Evolutionary conservation across 2,888 invertebrate species (phyloP), one percentile per base, ranked within the genome.

Genomic region (Polia nebulosa): DNA sequence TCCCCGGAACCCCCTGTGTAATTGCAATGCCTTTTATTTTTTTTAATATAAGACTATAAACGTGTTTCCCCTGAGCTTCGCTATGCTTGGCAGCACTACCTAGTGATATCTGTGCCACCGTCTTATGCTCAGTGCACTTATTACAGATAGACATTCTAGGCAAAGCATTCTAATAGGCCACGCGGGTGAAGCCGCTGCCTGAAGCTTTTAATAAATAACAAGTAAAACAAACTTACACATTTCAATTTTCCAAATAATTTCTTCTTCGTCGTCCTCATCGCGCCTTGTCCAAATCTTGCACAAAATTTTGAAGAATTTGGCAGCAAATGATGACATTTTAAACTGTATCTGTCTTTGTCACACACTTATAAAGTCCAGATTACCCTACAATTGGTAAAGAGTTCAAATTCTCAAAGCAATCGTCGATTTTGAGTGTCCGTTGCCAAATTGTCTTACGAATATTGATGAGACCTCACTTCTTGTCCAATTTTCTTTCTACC

Each of bases 191-290:
- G n/a, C n/a, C n/a, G n/a, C n/a, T n/a, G n/a, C n/a, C n/a, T n/a
- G n/a, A n/a, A n/a, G n/a, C n/a, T n/a, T n/a, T n/a, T 9, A 44
- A 44, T 20, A 11, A 44, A 45, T 45, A 25, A 25, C 4, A 27
- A 20, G 0, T 29, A 13, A 17, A 49, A 41, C n/a, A 9, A 17
- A 49, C 82, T 81, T 67, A 81, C 84, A 76, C 61, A 84, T 62
- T 53, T 82, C 79, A 47, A 64, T 72, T 36, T 70, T 79, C 82
- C 82, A 83, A 27, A 82, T 71, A 3, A 82, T 81, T 56, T 81
- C 84, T 55, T 82, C 82, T 32, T 82, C 82, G 0, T 84, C 84
- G 0, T 81, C 80, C 9, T 81, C 76, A 2, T 76, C 79, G 0
- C 58, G 72, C 8, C 82, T 72, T 0, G 27, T 74, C 84, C 74